These are phyloP conservation scores for Heliangelus exortis DNA, from an alignment of 2,797 vertebrate species.

Conservation along the genomic window DNA sequence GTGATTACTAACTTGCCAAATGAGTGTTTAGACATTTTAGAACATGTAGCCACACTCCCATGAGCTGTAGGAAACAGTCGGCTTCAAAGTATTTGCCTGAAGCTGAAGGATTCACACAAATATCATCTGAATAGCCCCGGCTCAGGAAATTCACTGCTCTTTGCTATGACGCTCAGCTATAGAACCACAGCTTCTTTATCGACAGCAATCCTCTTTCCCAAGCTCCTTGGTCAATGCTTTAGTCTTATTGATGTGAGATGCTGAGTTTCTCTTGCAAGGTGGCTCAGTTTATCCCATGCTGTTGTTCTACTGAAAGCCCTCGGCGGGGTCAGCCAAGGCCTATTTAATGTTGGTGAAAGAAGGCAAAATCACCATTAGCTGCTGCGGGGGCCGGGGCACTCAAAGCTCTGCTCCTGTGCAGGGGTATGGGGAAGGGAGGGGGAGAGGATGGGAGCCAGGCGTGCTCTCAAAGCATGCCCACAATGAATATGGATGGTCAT, in stretches of 20 bases:
- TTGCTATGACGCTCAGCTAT: slow-evolving; percentile 30
- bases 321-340: slow-evolving; percentile 42
- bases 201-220: slow-evolving; percentile 30
- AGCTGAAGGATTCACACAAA: slow-evolving; percentile 53
- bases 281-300: slow-evolving; percentile 21
- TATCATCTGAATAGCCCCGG: not conserved
- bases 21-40: slow-evolving; percentile 39
- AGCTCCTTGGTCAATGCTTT: slow-evolving; percentile 38
- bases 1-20: slow-evolving; percentile 55
- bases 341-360: slow-evolving; percentile 44
- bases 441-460: not conserved
- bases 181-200: slow-evolving; percentile 14
- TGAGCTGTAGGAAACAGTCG: slow-evolving; percentile 39
- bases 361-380: slow-evolving; percentile 37
- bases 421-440: not conserved
- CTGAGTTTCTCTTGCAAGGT: slow-evolving; percentile 27
- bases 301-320: slow-evolving; percentile 48
- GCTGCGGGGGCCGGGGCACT: slow-evolving; percentile 10
- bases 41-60: slow-evolving; percentile 50
- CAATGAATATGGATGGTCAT: slow-evolving; percentile 75
- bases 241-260: slow-evolving; percentile 37
- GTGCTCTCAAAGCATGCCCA: slow-evolving; percentile 48
- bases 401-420: slow-evolving; percentile 35
- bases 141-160: slow-evolving; percentile 40
- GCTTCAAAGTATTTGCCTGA: slow-evolving; percentile 65